Evolutionary conservation across 2,113 vertebrate genomes (phyloP), one percentile per base, ranked within the genome.

Genomic region (Alces alces): DNA sequence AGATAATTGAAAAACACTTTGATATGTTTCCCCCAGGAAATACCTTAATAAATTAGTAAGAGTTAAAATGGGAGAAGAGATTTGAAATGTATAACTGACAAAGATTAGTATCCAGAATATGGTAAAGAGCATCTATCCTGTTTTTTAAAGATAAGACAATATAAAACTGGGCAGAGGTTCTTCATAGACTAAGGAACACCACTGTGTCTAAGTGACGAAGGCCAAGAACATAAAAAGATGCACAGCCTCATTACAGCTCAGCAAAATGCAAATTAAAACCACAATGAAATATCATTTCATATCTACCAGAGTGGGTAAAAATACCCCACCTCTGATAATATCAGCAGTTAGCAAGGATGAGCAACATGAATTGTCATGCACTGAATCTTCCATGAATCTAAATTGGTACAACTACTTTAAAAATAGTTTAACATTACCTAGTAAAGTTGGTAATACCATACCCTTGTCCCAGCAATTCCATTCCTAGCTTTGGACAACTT

Each of bases 191-290:
- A 70, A 89, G 60, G 60, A 61, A 43, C 28, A 92, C 27, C 50
- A 54, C 17, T 73, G 33, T n/a, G 33, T 83, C 79, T 54, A 83
- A 83, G 80, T 83, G 50, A 36, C 21, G 7, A 36, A 55, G n/a
- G 27, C 39, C 58, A 89, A 23, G 61, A 89, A 83, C 11, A 61
- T 60, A 30, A 78, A 89, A 89, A 84, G 30, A 85, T 89, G 54
- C 45, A 84, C 23, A 76, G 28, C 15, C 54, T 84, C 50, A 76
- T 50, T 17, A 70, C 83, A 76, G 64, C 76, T 89, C 54, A 93
- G 64, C 78, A 93, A 82, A 96, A 93, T 88, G 60, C 43, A 73
- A 83, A 83, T 88, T 70, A 87, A 73, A 83, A 73, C 84, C n/a
- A 86, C 82, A 61, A 55, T 76, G 78, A 84, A 84, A 54, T 84